A percentile compares a stretch with the other conserved stretches of the same genome.
phyloP scores from a whole-genome alignment of 1,140 invertebrate genomes.

The Drosophila rufa region DNA sequence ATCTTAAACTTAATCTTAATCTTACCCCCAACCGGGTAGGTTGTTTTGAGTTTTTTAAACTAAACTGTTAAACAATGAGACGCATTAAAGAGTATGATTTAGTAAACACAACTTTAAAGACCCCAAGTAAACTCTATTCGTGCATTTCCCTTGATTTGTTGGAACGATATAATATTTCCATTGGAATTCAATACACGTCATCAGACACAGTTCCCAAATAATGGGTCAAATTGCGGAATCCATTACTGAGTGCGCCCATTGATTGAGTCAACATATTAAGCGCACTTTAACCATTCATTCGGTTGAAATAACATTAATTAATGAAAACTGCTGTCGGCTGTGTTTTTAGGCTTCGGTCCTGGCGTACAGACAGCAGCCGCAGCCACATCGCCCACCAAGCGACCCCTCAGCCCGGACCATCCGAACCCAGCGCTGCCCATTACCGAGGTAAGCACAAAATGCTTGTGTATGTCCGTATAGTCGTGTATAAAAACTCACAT shows the following conservation, averaged over 20 bases:
- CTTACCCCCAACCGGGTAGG: too few species aligned
- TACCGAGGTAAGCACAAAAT: constrained; percentile 86
- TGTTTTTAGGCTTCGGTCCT: constrained; percentile 86
- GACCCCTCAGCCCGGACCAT: constrained; percentile 87
- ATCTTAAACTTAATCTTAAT: too few species aligned
- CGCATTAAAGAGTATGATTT: too few species aligned
- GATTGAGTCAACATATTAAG: constrained; percentile 13
- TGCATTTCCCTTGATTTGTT: neutral
- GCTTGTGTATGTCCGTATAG: neutral
- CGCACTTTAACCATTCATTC: constrained; percentile 9
- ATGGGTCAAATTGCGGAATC: neutral
- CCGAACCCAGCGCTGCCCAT: constrained; percentile 88
- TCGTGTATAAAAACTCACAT: constrained; percentile 22
- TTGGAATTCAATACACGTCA: neutral
- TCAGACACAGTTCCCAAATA: neutral
- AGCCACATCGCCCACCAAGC: constrained; percentile 86
- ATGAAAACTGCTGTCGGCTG: constrained; percentile 11
- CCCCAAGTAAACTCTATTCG: too few species aligned
- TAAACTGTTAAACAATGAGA: too few species aligned
- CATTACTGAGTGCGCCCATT: constrained; percentile 7
- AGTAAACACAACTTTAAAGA: too few species aligned
- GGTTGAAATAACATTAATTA: constrained; percentile 34
- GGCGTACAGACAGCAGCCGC: constrained; percentile 85
- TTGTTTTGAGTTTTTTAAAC: too few species aligned
- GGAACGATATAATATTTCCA: neutral